Conservation (phyloP, 2,797 vertebrate genomes). For the Myiotriccus ornatus region DNA sequence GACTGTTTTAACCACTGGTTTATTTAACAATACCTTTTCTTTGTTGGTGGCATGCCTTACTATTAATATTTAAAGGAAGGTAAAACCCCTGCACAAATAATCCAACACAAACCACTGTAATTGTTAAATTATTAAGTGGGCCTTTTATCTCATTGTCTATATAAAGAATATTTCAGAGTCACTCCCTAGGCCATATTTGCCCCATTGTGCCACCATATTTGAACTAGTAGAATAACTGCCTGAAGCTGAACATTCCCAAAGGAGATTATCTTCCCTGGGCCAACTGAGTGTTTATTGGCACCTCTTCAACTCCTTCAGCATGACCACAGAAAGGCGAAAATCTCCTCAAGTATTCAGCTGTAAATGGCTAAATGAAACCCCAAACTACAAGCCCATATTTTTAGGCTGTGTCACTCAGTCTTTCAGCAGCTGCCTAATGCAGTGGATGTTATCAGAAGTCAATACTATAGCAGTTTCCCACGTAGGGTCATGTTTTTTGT, state of each 20-base stretch:
- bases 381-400: not conserved
- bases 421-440: not conserved
- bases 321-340: not conserved
- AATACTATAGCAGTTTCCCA: not conserved
- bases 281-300: not conserved
- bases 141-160: not conserved
- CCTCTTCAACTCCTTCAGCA: not conserved
- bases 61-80: not conserved
- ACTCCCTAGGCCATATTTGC: not conserved
- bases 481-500: conserved; percentile 64
- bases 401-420: not conserved
- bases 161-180: not conserved
- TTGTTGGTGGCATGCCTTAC: not conserved
- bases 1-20: not conserved
- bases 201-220: not conserved
- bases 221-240: not conserved
- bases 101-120: not conserved
- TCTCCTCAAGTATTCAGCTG: not conserved
- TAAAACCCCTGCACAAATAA: not conserved
- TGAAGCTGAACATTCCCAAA: not conserved
- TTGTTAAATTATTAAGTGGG: not conserved
- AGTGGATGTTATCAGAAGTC: not conserved
- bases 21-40: not conserved
- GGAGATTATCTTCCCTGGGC: not conserved
- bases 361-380: not conserved